Evolutionary conservation across 2,888 invertebrate genomes (phyloP).

Genomic region (Terebella lapidaria): DNA sequence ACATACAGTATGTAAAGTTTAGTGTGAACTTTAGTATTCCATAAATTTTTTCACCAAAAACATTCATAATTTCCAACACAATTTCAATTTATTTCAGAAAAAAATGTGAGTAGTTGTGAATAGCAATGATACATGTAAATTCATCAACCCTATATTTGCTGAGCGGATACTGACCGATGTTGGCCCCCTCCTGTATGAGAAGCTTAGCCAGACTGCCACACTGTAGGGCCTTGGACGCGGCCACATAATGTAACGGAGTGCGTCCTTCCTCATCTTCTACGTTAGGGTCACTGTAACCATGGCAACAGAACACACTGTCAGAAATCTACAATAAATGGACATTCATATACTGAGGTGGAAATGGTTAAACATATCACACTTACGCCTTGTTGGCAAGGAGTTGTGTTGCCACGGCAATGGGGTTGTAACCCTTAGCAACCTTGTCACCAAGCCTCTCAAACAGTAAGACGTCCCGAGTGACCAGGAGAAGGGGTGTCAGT

Average conservation of each 20-base stretch:
- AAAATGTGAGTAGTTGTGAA: neutral
- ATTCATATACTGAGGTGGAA: too few relatives aligned
- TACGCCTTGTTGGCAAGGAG: conserved; percentile 42
- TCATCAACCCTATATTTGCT: too few relatives aligned
- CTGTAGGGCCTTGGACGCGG: conserved; percentile 34
- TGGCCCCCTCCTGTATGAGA: conserved; percentile 35
- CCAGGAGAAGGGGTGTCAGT: conserved; percentile 44
- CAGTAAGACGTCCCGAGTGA: conserved; percentile 39
- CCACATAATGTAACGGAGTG: conserved; percentile 46
- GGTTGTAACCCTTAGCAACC: conserved; percentile 30
- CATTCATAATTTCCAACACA: too few relatives aligned
- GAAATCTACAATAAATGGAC: too few relatives aligned
- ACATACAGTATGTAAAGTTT: too few relatives aligned
- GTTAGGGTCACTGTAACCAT: conserved; percentile 41
- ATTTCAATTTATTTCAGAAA: neutral
- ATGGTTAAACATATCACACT: too few relatives aligned
- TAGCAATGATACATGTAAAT: too few relatives aligned
- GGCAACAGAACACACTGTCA: conserved; percentile 18
- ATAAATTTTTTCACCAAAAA: too few relatives aligned
- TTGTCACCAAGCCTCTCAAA: conserved; percentile 42
- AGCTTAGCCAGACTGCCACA: conserved; percentile 32
- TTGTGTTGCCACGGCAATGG: conserved; percentile 37
- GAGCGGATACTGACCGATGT: conserved; percentile 36
- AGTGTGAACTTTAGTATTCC: neutral
- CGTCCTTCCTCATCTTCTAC: conserved; percentile 41